Evolutionary conservation across 2,113 vertebrate species (phyloP).

Genomic region (Lycaon pictus): DNA sequence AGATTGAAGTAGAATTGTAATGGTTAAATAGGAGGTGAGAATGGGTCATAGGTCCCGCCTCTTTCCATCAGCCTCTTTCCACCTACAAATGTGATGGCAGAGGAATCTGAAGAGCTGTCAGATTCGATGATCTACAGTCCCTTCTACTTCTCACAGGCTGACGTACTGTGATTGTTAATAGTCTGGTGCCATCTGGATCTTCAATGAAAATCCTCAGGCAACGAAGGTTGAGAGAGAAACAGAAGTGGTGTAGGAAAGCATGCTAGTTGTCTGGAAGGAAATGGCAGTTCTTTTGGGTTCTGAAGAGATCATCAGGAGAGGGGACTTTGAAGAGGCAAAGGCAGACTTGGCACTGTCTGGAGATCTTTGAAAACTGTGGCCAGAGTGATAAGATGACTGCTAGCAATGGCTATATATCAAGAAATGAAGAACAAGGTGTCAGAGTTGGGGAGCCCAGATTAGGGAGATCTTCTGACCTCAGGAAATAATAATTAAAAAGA

Average conservation of each 20-base stretch:
- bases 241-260: neutral
- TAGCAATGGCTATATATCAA: neutral
- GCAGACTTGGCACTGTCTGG: neutral
- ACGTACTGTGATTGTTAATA: neutral
- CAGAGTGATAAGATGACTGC: neutral
- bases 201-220: neutral
- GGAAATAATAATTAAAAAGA: neutral
- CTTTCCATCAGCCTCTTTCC: neutral
- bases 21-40: neutral
- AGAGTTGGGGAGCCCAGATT: neutral
- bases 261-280: neutral
- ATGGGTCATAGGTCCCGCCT: neutral
- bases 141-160: neutral
- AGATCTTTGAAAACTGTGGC: neutral
- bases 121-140: neutral
- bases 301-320: neutral
- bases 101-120: neutral
- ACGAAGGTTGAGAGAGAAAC: neutral
- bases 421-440: neutral
- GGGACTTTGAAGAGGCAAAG: neutral
- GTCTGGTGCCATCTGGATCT: neutral
- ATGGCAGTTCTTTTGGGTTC: neutral
- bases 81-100: neutral
- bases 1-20: neutral
- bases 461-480: neutral